These are phyloP conservation scores for Penaeus monodon DNA, from an alignment of 2,888 invertebrate genomes.

Conservation along the genomic window DNA sequence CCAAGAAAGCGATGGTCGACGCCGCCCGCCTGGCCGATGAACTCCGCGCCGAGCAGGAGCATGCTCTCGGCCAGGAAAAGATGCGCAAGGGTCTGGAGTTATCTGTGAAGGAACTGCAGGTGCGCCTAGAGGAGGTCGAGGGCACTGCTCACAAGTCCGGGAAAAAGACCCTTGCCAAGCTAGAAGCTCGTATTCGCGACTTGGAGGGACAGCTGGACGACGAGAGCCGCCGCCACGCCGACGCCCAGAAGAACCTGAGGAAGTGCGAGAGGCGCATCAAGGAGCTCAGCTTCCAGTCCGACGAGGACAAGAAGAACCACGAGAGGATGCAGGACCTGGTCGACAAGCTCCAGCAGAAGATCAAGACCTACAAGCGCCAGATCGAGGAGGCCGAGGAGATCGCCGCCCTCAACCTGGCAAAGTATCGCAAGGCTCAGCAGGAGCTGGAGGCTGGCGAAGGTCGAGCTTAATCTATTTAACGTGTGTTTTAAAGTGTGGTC, in stretches of 20 bases:
- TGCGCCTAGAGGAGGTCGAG: no score
- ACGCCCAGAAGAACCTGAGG: constrained; percentile 74
- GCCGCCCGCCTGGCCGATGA: no score
- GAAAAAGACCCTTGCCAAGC: no score
- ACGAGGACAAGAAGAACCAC: constrained; percentile 99
- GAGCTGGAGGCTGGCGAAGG: constrained; percentile 78
- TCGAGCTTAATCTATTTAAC: no score
- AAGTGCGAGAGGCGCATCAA: constrained; percentile 74
- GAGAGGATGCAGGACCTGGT: constrained; percentile 99
- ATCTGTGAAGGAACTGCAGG: no score
- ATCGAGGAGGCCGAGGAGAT: constrained; percentile 84
- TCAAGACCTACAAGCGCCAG: constrained; percentile 87
- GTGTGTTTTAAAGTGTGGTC: no score
- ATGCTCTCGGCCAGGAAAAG: no score
- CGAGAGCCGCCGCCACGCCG: constrained; percentile 74
- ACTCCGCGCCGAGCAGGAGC: no score
- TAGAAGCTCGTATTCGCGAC: no score
- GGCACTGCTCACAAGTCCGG: no score
- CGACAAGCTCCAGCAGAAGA: constrained; percentile 99
- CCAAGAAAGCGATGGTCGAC: no score
- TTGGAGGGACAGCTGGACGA: constrained; percentile 69
- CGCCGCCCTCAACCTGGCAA: constrained; percentile 96
- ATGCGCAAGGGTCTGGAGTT: no score
- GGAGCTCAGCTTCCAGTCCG: constrained; percentile 75
- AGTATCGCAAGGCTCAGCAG: constrained; percentile 78